Percentiles rank a stretch among this genome's conserved stretches.
These are phyloP conservation scores for Samia ricini DNA, from an alignment of 1,140 invertebrate species.

Conservation along the genomic window DNA sequence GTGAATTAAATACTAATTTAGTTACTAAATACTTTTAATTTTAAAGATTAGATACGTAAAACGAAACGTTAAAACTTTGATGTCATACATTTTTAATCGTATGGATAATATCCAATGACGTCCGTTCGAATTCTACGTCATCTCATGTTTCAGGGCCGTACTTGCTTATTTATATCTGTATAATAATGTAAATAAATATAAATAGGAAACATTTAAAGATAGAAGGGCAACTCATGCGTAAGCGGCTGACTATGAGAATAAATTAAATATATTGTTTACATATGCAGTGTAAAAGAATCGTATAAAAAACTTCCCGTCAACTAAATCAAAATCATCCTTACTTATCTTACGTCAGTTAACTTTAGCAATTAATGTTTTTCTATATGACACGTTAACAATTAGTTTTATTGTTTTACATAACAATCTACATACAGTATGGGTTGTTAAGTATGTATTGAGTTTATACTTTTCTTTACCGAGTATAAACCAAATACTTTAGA, in stretches of 20 bases:
- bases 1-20: background rate
- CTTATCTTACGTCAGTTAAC: too few relatives aligned
- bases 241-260: constrained; percentile 27
- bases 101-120: constrained; percentile 57
- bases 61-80: constrained; percentile 47
- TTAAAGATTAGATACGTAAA: constrained; percentile 21
- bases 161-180: constrained; percentile 53
- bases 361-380: too few relatives aligned
- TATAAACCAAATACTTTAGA: too few relatives aligned
- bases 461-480: too few relatives aligned
- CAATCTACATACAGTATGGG: too few relatives aligned
- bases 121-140: constrained; percentile 61
- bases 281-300: background rate
- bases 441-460: too few relatives aligned
- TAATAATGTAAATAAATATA: constrained; percentile 48
- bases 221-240: constrained; percentile 42
- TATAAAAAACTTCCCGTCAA: background rate
- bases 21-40: background rate
- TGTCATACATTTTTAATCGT: constrained; percentile 33
- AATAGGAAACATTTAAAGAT: constrained; percentile 31
- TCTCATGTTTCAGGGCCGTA: constrained; percentile 69
- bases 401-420: too few relatives aligned
- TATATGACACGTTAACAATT: too few relatives aligned
- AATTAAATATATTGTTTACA: constrained; percentile 13
- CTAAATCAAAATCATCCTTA: background rate